Conservation (phyloP, 2,797 vertebrate species). For the Enteromius treurensis region DNA sequence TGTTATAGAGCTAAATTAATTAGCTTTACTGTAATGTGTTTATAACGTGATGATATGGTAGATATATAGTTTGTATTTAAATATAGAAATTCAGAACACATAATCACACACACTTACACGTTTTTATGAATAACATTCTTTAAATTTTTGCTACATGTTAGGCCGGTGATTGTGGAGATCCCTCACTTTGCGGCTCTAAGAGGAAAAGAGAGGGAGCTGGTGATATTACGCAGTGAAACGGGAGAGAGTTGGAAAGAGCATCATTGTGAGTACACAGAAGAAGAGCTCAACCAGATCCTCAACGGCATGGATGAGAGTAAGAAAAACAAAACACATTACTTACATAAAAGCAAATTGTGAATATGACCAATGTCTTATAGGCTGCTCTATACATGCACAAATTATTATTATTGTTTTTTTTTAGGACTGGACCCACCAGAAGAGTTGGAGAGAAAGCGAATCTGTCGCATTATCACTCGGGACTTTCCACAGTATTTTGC, state of each 20-base stretch:
- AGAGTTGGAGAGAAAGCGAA: constrained; percentile 93
- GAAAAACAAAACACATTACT: constrained; percentile 30
- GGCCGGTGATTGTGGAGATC: constrained; percentile 98
- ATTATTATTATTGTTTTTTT: neutral
- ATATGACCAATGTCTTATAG: neutral
- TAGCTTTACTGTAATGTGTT: neutral
- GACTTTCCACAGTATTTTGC: constrained; percentile 99
- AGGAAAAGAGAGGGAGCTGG: constrained; percentile 93
- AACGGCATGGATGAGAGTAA: constrained; percentile 98
- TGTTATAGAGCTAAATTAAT: neutral
- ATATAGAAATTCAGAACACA: neutral
- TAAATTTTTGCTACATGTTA: constrained; percentile 71
- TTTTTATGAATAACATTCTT: neutral
- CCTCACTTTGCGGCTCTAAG: constrained; percentile 96
- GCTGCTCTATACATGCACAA: neutral
- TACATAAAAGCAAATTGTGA: neutral
- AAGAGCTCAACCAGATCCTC: constrained; percentile 95
- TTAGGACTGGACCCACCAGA: constrained; percentile 92
- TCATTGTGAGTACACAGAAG: constrained; percentile 93
- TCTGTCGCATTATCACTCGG: constrained; percentile 95
- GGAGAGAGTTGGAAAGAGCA: constrained; percentile 99
- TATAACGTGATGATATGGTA: no score
- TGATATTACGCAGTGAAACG: constrained; percentile 94
- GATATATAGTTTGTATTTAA: neutral
- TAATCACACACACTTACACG: neutral